Evolutionary conservation across 92 coral and sea anemone genomes (phyloP), one percentile per base, ranked within the genome.

Genomic region (Porites lobata): DNA sequence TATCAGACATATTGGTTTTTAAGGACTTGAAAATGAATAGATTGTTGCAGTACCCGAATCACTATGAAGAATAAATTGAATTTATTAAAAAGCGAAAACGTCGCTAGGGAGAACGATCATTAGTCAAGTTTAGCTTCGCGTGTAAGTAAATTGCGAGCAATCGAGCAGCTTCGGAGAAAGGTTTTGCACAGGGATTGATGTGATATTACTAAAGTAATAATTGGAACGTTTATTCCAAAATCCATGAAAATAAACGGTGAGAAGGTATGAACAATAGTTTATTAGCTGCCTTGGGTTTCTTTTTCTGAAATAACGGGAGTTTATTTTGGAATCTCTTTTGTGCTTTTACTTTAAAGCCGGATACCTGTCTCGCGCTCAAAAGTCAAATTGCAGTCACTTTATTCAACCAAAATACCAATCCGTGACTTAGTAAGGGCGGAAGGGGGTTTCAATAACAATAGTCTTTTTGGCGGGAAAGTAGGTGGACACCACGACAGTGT

Each of bases 21-120:
- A 74, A 84, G 87, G 81, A 65, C 65, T 54, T 50, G 72, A 74
- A 84, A 84, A 84, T 84, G 87, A 84, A 84, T 75, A 50, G 81
- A 65, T 80, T 73, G 53, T 58, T 62, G 70, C 58, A 50, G 50
- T 62, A n/a, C 51, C 52, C 53, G 73, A 74, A 20, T 73, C 81
- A 84, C 72, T 64, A 84, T 61, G 81, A 62, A 84, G 13, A 18
- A 21, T 62, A 74, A 84, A 84, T 84, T 84, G 79, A 84, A 84
- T 73, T 73, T 75, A 84, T 84, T 84, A 84, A 62, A 73, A 74
- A 21, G 9, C 24, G 57, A 75, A 84, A 84, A 22, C 71, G 64
- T 62, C 64, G 74, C 56, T 17, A 57, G 65, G 69, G 61, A 72
- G 76, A 22, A 26, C 19, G 50, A 69, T 82, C 47, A 82, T 58